Evolutionary conservation across 2,113 vertebrate genomes (phyloP).

Genomic region (Upupa epops): DNA sequence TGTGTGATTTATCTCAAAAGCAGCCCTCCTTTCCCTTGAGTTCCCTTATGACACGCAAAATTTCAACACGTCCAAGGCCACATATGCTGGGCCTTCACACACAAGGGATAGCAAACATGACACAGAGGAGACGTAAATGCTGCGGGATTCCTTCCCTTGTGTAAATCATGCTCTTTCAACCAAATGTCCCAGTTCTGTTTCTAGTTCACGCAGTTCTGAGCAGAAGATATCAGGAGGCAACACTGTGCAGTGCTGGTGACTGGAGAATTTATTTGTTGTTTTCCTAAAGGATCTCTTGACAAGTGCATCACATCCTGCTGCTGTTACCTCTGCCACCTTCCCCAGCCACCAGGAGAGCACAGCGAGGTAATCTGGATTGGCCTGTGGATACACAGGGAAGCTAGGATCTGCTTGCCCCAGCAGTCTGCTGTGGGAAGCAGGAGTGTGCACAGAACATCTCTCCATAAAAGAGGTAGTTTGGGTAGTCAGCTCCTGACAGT

Average conservation of each 20-base stretch:
- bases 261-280: not conserved
- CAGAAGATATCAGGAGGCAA: not conserved
- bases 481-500: not conserved
- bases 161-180: not conserved
- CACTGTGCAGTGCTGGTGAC: not conserved
- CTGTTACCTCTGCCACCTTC: not conserved
- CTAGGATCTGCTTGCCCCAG: not conserved
- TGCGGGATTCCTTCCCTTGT: not conserved
- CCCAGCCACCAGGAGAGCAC: accelerated
- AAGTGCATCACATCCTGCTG: not conserved
- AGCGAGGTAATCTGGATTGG: not conserved
- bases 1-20: not conserved
- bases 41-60: not conserved
- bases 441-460: not conserved
- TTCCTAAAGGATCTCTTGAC: not conserved
- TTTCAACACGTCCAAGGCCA: not conserved
- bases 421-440: not conserved
- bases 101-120: not conserved
- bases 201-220: not conserved
- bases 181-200: not conserved
- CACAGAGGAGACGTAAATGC: not conserved
- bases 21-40: not conserved
- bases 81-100: not conserved
- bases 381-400: not conserved
- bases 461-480: not conserved